Evolutionary conservation across 2,797 vertebrate genomes (phyloP), one percentile per base, ranked within the genome.

Genomic region (Pangasius larnaudii): DNA sequence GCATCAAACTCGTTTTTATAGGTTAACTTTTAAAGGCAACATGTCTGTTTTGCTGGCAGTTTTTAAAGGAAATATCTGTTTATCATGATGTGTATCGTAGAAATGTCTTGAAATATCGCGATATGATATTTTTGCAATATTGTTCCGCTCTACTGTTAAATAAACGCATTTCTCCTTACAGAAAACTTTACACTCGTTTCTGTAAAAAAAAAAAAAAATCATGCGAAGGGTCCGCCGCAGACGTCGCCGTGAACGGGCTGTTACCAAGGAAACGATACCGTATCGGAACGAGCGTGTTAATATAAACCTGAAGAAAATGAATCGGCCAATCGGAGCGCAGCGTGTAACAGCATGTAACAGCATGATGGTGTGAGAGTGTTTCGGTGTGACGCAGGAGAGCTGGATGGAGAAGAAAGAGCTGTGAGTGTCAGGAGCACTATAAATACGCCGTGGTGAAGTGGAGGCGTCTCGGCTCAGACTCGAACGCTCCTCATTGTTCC

Each of bases 391-490:
- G 16, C n/a, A 22, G 75, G 18, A 33, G 30, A 78, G 51, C 1
- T 22, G 36, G 36, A 74, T 86, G 71, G 72, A 33, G 33, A 59
- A 80, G 78, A 59, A 59, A 85, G 75, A 83, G 67, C 65, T 56
- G 51, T 69, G 61, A 78, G 36, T 71, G 85, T 87, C 56, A 85
- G 75, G 18, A 85, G 39, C 42, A 51, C 85, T 85, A 84, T 87
- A 86, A 88, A 87, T 71, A 58, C 59, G 6, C 19, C 8, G 79
- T 51, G 67, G 27, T 81, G 87, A 86, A 65, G 84, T 77, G 49
- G 81, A 84, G 81, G 69, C 39, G 36, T 80, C 53, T 36, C 56
- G 36, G 49, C 46, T n/a, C 81, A 39, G 83, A 82, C 75, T 85
- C 65, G 46, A 88, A 83, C 39, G 49, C 58, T 24, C 81, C 72